Evolutionary conservation across 2,888 invertebrate species (phyloP), one percentile per base, ranked within the genome.

Genomic region (Drosophila longiperda): DNA sequence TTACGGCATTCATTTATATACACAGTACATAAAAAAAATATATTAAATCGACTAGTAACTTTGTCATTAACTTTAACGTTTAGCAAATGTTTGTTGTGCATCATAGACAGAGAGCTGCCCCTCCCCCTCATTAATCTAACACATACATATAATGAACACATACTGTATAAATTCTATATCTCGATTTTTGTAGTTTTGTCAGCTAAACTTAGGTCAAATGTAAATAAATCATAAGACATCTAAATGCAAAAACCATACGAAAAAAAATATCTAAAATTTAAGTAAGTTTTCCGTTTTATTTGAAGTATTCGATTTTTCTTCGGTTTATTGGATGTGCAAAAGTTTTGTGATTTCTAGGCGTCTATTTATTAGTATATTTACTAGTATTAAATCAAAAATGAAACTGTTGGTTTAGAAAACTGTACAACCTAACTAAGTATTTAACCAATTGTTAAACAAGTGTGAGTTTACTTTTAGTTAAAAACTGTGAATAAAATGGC

Each of bases 181-280:
- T 74, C 57, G 26, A 66, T 70, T 71, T 20, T 73, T 34, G 61
- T 23, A 33, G 32, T 50, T 52, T 67, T 26, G 63, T 64, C 71
- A 73, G 50, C 53, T 80, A 75, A 70, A n/a, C 78, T 73, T 79
- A 83, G 80, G 84, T 87, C 79, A 73, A 89, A 34, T 85, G 89
- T 89, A 85, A 73, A 85, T 85, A 75, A 76, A 68, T 78, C 69
- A 80, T 72, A 58, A 32, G 50, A 45, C 50, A 53, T 34, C 45
- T 54, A 50, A 55, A 66, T 32, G 15, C 12, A 12, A 20, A 20
- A 40, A 11, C 2, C 2, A 42, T 4, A 36, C 58, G 17, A 29
- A 68, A 32, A 32, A 33, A 69, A 48, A 26, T 55, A 57, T 64
- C 49, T 65, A 72, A 66, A 45, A 33, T 23, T 49, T 73, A 82